Base-by-base conservation (phyloP, 1,140 invertebrate genomes). In the Drosophila eugracilis region DNA sequence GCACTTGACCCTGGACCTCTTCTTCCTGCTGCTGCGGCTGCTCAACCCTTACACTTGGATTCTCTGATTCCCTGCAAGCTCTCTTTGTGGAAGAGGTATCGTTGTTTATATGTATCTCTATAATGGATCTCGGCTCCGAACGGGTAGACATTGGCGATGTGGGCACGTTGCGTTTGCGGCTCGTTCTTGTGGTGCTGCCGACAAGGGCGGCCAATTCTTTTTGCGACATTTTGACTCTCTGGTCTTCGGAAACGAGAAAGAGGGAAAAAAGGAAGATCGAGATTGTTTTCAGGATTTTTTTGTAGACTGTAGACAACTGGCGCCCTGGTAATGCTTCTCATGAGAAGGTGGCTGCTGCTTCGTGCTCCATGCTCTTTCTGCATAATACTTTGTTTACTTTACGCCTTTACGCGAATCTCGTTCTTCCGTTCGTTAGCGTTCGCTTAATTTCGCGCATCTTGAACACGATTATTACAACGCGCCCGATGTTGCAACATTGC, bases 41-140 rank as follows among this genome's bases (percentile, higher is more conserved):
- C 28, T 42, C 32, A 22, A 3, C 24, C 22, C 19, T 28, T 10
- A 17, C 14, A 32, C 28, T 32, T 7, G 15, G 7, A 28, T 4
- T 55, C 30, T 44, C 53, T 19, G 22, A 9, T 9, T 60, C 59
- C 14, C 50, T 26, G 42, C 44, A 60, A 21, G 63, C 28, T 15
- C 65, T 76, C 42, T 86, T 86, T 6, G 36, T 36, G 49, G 17
- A 19, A 6, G 17, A 30, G 1, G 34, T 58, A 12, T 88, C 83
- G 63, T 88, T 88, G 0, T 78, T 88, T 34, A 88, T 88, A 19
- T 78, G 84, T 50, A 88, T 88, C 21, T 88, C 83, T 24, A 88
- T 88, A 6, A 88, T 88, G 4, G 83, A 88, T 41, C 65, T 88
- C 2, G 84, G 84, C 26, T 89, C 83, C 17, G 48, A 58, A 4